These are phyloP conservation scores for Phenacoccus solenopsis DNA, from an alignment of 1,140 invertebrate genomes.

Conservation along the genomic window DNA sequence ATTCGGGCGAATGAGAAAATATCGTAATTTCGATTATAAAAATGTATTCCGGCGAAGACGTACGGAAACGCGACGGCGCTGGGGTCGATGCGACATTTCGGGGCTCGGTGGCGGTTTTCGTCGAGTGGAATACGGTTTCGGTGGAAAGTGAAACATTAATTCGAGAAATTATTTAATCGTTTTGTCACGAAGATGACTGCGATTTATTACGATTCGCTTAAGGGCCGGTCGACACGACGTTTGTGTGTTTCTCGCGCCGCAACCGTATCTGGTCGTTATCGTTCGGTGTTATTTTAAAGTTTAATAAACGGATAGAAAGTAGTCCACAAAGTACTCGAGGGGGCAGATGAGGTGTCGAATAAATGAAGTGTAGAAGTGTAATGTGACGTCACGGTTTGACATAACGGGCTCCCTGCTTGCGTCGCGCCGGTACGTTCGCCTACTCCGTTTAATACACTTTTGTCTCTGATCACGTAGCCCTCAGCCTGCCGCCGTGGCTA, in stretches of 20 bases:
- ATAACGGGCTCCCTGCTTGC: not conserved
- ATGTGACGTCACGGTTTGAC: slow-evolving; percentile 17
- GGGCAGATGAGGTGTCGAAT: slow-evolving; percentile 14
- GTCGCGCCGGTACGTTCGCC: not conserved
- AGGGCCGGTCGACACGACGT: not conserved
- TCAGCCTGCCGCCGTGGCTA: slow-evolving; percentile 16
- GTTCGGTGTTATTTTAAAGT: slow-evolving; percentile 15
- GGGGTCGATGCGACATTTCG: too few relatives aligned
- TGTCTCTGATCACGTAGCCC: slow-evolving; percentile 15
- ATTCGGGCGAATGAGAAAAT: too few relatives aligned
- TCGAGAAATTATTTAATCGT: not conserved
- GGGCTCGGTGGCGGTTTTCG: too few relatives aligned
- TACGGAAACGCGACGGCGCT: too few relatives aligned
- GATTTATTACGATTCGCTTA: not conserved
- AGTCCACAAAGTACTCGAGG: slow-evolving; percentile 8
- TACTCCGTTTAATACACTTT: slow-evolving; percentile 8
- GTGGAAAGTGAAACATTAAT: not conserved
- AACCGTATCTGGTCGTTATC: not conserved
- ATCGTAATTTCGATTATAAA: too few relatives aligned
- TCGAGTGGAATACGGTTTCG: too few relatives aligned
- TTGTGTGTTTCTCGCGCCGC: not conserved
- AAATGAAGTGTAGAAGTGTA: slow-evolving; percentile 18
- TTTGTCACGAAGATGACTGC: slow-evolving; percentile 1
- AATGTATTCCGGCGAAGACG: too few relatives aligned
- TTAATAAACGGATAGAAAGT: slow-evolving; percentile 18